Evolutionary conservation across 1,140 invertebrate genomes (phyloP), one percentile per base, ranked within the genome.

Genomic region (Physella acuta): DNA sequence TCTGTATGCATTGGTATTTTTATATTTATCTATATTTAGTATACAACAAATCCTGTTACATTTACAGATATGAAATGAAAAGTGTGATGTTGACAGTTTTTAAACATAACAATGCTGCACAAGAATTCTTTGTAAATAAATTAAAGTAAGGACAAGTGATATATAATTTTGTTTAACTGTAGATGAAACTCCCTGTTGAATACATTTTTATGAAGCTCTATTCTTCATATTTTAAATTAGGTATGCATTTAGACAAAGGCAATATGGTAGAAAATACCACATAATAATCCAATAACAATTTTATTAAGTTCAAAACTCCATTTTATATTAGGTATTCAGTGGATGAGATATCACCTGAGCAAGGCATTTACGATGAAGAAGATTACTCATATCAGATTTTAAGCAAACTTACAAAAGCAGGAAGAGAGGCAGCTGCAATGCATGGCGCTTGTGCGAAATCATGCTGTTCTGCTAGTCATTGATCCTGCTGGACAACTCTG

Each of bases 31-130:
- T 36, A 11, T 30, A 33, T 16, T 60, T 36, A 11, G 8, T 20
- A 33, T 30, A 11, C 33, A n/a, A 31, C 24, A 1, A 36, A 0
- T 56, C n/a, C 39, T 0, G 51, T 72, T 70, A 63, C 28, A 55
- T 73, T 77, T 79, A 87, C 68, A 88, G 88, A 62, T 90, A 89
- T 80, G 85, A 89, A 63, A 89, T 94, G 88, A 87, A 88, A 75
- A 93, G 93, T 87, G 88, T 94, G 37, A 88, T 94, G 72, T 81
- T 94, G n/a, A 94, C 93, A 8, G 89, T 92, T 33, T 88, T 94
- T 20, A 92, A 91, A 79, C 88, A 91, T 72, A 94, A 94, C 84
- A 81, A 85, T 26, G 84, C 86, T 49, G 91, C 89, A 0, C 82
- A 88, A 49, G 81, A 85, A 31, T 94, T 94, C 80, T 94, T 92